Evolutionary conservation across 2,888 invertebrate genomes (phyloP), one percentile per base, ranked within the genome.

Genomic region (Lepetodrilus schrolli): DNA sequence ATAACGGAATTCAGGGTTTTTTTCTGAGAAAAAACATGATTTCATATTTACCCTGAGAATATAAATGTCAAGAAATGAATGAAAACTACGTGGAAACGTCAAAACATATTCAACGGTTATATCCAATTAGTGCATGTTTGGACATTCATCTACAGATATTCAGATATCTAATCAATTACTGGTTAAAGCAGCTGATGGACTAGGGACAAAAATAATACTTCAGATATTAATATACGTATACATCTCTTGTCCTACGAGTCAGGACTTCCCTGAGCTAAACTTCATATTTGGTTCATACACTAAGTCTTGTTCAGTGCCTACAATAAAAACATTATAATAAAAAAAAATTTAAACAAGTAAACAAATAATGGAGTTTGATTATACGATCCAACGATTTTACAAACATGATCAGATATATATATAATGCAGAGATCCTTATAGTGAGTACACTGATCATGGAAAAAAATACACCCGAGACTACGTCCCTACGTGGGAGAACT

Each of bases 331-430:
- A 34, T 58, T 58, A 58, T 58, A 17, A 17, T 43, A 43, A 43
- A 43, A 43, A 43, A 43, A 17, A 43, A n/a, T n/a, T n/a, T n/a
- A 48, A 48, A 58, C 26, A 30, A 30, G 58, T 58, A 58, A 58
- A 58, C 26, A 58, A 58, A 58, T 58, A 58, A 43, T 43, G 43
- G 13, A 58, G 58, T 58, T 58, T 58, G 58, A 58, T 58, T 58
- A 58, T 58, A 58, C 26, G 21, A 58, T 58, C 34, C 58, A 58
- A n/a, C 34, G 58, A 58, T 58, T 58, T 58, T 23, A 58, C 34
- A 30, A 58, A 58, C 58, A 58, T 58, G 58, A 58, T 58, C 58
- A 58, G 58, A 58, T 30, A 58, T 48, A 48, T n/a, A n/a, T 13
- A 58, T 30, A 58, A 58, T 13, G 26, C 30, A 17, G 58, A 58